Evolutionary conservation across 2,113 vertebrate genomes (phyloP).

Genomic region (Python bivittatus): DNA sequence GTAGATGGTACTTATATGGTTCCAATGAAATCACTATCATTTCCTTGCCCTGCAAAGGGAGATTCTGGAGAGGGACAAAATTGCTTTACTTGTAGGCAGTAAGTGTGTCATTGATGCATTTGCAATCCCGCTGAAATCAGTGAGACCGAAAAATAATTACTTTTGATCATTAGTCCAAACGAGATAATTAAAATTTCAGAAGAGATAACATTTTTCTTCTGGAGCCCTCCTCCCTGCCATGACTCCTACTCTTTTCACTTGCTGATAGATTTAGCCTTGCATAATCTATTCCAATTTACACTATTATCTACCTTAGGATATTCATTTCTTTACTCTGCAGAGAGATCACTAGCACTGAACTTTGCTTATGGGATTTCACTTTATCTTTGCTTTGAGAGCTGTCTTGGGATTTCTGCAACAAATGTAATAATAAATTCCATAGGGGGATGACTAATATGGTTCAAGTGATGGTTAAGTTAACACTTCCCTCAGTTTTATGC

Average conservation of each 20-base stretch:
- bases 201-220: not conserved
- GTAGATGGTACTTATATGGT: too few relatives aligned
- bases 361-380: not conserved
- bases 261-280: not conserved
- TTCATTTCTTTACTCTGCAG: not conserved
- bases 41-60: too few relatives aligned
- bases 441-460: accelerated
- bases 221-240: not conserved
- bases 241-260: not conserved
- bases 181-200: not conserved
- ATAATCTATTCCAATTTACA: not conserved
- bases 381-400: not conserved
- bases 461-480: constrained; percentile 32
- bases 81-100: too few relatives aligned
- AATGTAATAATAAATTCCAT: not conserved
- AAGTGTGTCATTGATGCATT: too few relatives aligned
- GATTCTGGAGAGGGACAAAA: too few relatives aligned
- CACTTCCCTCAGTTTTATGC: constrained; percentile 16
- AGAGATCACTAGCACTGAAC: not conserved
- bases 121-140: not conserved
- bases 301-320: not conserved
- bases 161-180: not conserved
- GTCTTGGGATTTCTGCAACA: not conserved
- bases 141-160: not conserved
- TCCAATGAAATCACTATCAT: too few relatives aligned